phyloP scores from a whole-genome alignment of 1,140 invertebrate species.

The Macrocentrus cingulum region DNA sequence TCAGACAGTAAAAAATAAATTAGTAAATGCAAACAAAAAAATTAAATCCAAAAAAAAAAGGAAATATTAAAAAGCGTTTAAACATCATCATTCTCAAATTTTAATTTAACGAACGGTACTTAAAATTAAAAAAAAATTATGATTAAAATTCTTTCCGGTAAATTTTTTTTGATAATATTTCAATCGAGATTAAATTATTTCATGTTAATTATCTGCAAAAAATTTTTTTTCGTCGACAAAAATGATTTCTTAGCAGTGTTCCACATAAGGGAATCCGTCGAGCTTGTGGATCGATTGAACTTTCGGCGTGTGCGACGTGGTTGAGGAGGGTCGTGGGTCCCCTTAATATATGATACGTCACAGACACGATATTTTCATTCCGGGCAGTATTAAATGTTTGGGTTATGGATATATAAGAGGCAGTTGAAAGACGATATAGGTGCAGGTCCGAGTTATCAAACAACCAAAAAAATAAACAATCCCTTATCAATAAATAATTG shows the following conservation, averaged over 20 bases:
- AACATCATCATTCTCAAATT: too few species aligned
- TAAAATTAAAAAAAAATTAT: too few species aligned
- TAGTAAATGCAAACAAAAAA: too few species aligned
- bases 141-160: too few species aligned
- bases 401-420: slow-evolving; percentile 37
- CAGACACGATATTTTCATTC: slow-evolving; percentile 52
- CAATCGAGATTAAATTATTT: too few species aligned
- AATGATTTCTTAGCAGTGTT: slow-evolving; percentile 20
- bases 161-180: too few species aligned
- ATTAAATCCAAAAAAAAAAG: too few species aligned
- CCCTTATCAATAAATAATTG: slow-evolving; percentile 31
- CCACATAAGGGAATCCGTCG: slow-evolving; percentile 29
- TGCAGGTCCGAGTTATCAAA: slow-evolving; percentile 55
- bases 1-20: too few species aligned
- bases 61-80: too few species aligned
- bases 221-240: too few species aligned
- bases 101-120: too few species aligned
- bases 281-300: slow-evolving; percentile 32
- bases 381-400: slow-evolving; percentile 55
- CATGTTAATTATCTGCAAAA: too few species aligned
- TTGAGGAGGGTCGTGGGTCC: slow-evolving; percentile 51
- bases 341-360: slow-evolving; percentile 15
- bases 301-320: slow-evolving; percentile 34
- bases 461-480: slow-evolving; percentile 55
- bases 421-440: slow-evolving; percentile 42